Evolutionary conservation across 2,113 vertebrate species (phyloP).

Genomic region (Andinoacara biseriatus): DNA sequence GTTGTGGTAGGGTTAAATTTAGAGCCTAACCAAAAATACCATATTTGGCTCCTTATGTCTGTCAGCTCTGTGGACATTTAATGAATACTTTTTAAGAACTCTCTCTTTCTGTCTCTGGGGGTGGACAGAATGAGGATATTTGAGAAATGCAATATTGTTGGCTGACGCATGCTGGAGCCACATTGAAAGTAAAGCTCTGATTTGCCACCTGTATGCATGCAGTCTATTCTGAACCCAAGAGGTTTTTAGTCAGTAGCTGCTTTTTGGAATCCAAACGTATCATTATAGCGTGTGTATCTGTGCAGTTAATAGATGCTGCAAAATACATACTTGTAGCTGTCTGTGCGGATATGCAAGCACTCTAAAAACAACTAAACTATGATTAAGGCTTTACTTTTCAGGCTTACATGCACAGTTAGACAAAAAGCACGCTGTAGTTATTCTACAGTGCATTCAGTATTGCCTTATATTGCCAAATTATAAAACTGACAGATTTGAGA

Average conservation of each 20-base stretch:
- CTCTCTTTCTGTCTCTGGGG: constrained; percentile 14
- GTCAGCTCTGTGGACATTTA: constrained; percentile 34
- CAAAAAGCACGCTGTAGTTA: neutral
- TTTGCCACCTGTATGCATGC: constrained; percentile 24
- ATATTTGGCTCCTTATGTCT: constrained; percentile 13
- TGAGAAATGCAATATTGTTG: constrained; percentile 14
- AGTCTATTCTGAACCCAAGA: neutral
- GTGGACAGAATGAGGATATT: constrained; percentile 49
- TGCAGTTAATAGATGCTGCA: neutral
- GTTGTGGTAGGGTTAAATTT: constrained; percentile 20
- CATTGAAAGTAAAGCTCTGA: constrained; percentile 22
- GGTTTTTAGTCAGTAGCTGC: neutral
- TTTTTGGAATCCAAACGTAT: neutral
- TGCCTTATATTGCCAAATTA: neutral
- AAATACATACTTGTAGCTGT: neutral
- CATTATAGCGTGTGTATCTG: neutral
- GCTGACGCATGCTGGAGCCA: neutral
- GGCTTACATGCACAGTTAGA: neutral
- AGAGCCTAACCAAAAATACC: constrained; percentile 43
- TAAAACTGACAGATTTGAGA: neutral
- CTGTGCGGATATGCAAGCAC: neutral
- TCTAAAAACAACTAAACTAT: neutral
- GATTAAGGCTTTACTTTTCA: neutral
- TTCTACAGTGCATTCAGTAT: neutral
- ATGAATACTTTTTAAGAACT: constrained; percentile 39